phyloP scores from a whole-genome alignment of 1,140 invertebrate species.

The Drosophila nannoptera region DNA sequence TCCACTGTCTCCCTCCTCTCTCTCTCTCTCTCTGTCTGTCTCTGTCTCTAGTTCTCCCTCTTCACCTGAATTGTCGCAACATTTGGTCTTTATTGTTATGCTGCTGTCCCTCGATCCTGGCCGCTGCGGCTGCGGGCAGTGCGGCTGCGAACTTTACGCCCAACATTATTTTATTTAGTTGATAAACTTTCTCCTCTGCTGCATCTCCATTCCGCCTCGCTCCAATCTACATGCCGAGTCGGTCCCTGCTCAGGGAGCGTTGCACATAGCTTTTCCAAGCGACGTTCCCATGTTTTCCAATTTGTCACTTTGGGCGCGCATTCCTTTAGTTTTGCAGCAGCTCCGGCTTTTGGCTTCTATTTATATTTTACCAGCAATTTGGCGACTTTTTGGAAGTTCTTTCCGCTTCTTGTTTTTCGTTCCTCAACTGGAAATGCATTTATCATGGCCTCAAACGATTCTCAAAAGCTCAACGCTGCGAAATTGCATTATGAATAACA shows the following conservation, averaged over 20 bases:
- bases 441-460: slow-evolving; percentile 2
- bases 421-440: slow-evolving; percentile 13
- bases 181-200: slow-evolving; percentile 60
- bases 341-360: slow-evolving; percentile 44
- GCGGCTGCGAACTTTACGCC: slow-evolving; percentile 72
- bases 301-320: slow-evolving; percentile 59
- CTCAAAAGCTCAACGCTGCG: too few species aligned
- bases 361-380: slow-evolving; percentile 44
- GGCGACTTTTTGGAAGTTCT: slow-evolving; percentile 57
- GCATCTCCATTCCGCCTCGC: slow-evolving; percentile 7
- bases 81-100: slow-evolving; percentile 75
- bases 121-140: slow-evolving; percentile 55
- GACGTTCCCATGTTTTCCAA: slow-evolving; percentile 54
- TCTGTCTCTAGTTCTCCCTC: not conserved
- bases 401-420: slow-evolving; percentile 18
- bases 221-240: slow-evolving; percentile 5
- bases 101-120: slow-evolving; percentile 21
- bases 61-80: slow-evolving; percentile 66
- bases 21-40: not conserved
- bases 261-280: slow-evolving; percentile 32
- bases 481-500: too few species aligned
- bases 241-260: not conserved
- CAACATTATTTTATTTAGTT: slow-evolving; percentile 77
- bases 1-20: not conserved
- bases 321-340: slow-evolving; percentile 41